Base-by-base conservation (phyloP, 2,888 invertebrate genomes). In the Microctonus brassicae region DNA sequence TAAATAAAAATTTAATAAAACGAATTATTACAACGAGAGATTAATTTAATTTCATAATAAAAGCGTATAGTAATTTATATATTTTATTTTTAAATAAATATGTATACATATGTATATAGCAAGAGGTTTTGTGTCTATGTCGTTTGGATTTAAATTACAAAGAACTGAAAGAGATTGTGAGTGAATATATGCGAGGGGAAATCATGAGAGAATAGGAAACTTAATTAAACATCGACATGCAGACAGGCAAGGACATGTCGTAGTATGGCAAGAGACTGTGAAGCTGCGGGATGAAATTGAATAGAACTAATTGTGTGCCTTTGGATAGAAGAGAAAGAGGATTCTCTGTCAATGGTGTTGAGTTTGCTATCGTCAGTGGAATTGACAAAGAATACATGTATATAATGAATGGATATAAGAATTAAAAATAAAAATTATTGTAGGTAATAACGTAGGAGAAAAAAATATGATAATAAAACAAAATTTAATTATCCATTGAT, bases 221-320 rank as follows among this genome's bases (percentile, higher is more conserved):
- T 69, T 69, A 62, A 69, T 69, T 69, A 69, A 69, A 61, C 69
- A 60, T 61, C 61, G 69, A 69, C 42, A 52, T 61, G 34, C 47
- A 34, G 36, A 13, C 58, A 39, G 58, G 29, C 24, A 39, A 34
- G 36, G 42, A 68, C 24, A 42, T 26, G 52, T 39, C n/a, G 4
- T n/a, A 13, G 11, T 39, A 39, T n/a, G n/a, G 3, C 39, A 11
- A 69, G 57, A 39, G 36, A 29, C 26, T 57, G n/a, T 57, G 26
- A 24, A 22, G 17, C 29, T 69, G 39, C 39, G 22, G 69, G 34
- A 22, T 69, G 69, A 53, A 69, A 69, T 61, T 69, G 69, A 69
- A 69, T 69, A 62, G 69, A 69, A 69, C 69, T 69, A 69, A 69
- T 69, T n/a, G n/a, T 69, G 61, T 61, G 53, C 53, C 26, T 53